Base-by-base conservation (phyloP, 2,888 invertebrate genomes). In the Cyrtodaria siliqua region DNA sequence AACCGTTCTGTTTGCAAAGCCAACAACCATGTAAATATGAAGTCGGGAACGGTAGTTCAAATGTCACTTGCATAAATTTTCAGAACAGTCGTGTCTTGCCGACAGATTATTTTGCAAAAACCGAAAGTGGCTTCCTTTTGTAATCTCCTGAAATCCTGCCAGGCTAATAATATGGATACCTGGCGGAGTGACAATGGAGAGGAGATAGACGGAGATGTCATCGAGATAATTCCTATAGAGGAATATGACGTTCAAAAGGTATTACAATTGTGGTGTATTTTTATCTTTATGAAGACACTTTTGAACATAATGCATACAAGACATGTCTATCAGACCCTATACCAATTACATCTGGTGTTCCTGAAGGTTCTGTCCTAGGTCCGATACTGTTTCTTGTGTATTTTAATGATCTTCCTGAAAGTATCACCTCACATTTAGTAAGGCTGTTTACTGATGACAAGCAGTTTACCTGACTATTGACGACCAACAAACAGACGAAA, bases 181-280 rank as follows among this genome's bases (percentile, higher is more conserved):
- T 80, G 80, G 80, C 73, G 63, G 33, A 80, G 75, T 60, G 70
- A 64, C 18, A 67, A 56, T n/a, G 69, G 26, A n/a, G 80, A 77
- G 0, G 74, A 66, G 38, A 61, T 53, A 26, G 87, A 87, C 55
- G 81, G 82, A 50, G 89, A 89, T 69, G 86, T 89, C 26, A 87
- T 89, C 40, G 90, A 90, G 62, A 86, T 90, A n/a, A 82, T 87
- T 38, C 85, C 88, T 8, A 70, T 86, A 26, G 88, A 87, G 33
- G 89, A 90, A 67, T 90, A 90, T 81, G 87, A 89, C 70, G 74
- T 84, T 24, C 72, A 81, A n/a, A 87, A 87, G 86, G 90, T 90
- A 60, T n/a, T n/a, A n/a, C n/a, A n/a, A n/a, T n/a, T n/a, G n/a
- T n/a, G n/a, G n/a, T n/a, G n/a, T n/a, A n/a, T n/a, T n/a, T n/a